Evolutionary conservation across 2,797 vertebrate species (phyloP).

Genomic region (Poeciliopsis paucimaculata): DNA sequence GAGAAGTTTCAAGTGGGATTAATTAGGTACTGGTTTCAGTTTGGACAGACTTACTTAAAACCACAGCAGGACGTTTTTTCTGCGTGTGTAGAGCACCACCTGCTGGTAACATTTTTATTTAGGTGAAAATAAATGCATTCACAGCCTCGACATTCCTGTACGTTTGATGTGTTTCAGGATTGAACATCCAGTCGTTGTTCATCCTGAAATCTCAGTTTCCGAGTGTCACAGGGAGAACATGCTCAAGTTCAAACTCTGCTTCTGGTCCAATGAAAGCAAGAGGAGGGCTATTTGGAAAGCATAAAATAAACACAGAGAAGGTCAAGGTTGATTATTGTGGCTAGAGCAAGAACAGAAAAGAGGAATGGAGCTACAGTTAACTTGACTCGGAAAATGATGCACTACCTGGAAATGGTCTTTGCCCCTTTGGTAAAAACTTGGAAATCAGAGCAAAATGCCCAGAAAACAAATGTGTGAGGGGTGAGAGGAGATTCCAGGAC

Average conservation of each 20-base stretch:
- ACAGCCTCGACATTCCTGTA: neutral
- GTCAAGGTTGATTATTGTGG: conserved; percentile 4
- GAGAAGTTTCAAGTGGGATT: neutral
- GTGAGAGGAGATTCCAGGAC: neutral
- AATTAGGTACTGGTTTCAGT: neutral
- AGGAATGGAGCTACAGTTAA: neutral
- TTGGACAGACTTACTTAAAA: neutral
- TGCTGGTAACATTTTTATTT: conserved; percentile 44
- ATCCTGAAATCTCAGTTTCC: neutral
- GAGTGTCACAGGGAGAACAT: neutral
- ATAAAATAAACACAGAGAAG: conserved; percentile 26
- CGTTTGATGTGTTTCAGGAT: neutral
- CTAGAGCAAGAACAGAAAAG: neutral
- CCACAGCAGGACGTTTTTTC: neutral
- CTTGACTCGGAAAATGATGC: neutral
- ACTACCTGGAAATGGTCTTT: neutral
- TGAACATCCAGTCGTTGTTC: neutral
- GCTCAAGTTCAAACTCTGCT: neutral
- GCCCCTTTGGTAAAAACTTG: neutral
- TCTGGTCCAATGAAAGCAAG: neutral
- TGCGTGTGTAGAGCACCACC: conserved; percentile 38
- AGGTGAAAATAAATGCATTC: neutral
- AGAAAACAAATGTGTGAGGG: neutral
- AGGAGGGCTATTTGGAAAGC: neutral
- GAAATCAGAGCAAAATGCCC: neutral